A percentile compares a stretch with the other conserved stretches of the same genome.
Evolutionary conservation across 2,797 vertebrate species (phyloP).

Genomic region (Hypotaenidia okinawae): DNA sequence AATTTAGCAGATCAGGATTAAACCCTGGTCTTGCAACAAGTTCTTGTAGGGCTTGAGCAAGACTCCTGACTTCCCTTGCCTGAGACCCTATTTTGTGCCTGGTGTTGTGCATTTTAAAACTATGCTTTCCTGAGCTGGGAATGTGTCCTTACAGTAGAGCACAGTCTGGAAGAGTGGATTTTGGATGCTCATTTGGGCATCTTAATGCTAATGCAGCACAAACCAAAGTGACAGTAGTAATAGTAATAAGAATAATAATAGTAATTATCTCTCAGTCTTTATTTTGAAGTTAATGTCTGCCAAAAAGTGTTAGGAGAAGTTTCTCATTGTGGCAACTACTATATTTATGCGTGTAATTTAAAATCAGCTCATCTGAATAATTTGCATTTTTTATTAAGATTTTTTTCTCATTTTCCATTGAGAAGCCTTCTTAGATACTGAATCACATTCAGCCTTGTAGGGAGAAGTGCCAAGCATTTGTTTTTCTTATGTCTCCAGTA

Average conservation of each 20-base stretch:
- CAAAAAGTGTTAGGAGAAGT: constrained; percentile 59
- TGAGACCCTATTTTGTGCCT: not conserved
- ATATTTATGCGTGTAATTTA: constrained; percentile 50
- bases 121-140: not conserved
- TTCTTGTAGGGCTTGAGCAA: not conserved
- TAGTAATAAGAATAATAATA: constrained; percentile 42
- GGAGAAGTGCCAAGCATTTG: constrained; percentile 53
- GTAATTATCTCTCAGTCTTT: constrained; percentile 47
- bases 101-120: not conserved
- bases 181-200: not conserved
- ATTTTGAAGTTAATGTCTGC: constrained; percentile 60
- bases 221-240: constrained; percentile 26
- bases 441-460: constrained; percentile 45
- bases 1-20: not conserved
- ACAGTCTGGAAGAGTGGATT: not conserved
- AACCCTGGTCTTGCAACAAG: not conserved
- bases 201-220: constrained; percentile 41
- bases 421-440: constrained; percentile 52
- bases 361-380: constrained; percentile 59
- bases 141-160: not conserved
- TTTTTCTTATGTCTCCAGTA: constrained; percentile 60
- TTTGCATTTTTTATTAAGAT: constrained; percentile 66
- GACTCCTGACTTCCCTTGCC: not conserved
- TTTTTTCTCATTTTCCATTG: constrained; percentile 65
- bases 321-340: constrained; percentile 60